Conservation (phyloP, 1,140 invertebrate genomes). For the Dryas iulia region DNA sequence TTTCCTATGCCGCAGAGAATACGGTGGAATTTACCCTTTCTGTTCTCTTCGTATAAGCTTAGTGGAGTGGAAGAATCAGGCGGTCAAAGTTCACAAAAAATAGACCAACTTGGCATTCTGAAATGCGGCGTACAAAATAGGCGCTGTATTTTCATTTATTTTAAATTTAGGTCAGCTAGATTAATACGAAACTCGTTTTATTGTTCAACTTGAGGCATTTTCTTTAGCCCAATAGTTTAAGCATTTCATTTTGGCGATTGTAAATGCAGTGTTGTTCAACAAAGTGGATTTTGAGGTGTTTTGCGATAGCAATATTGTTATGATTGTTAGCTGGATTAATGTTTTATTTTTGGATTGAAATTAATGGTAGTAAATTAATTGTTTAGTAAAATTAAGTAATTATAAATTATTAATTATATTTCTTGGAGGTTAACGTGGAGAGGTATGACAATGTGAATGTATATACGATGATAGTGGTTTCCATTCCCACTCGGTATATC, state of each 20-base stretch:
- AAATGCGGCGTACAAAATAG: constrained; percentile 20
- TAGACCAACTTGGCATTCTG: constrained; percentile 16
- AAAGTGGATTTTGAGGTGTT: background rate
- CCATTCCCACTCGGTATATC: too few relatives aligned
- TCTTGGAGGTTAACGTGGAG: too few relatives aligned
- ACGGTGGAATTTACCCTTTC: constrained; percentile 11
- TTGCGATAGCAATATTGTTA: background rate
- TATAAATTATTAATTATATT: too few relatives aligned
- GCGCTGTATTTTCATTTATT: constrained; percentile 16
- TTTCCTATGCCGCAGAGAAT: background rate
- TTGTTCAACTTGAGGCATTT: constrained; percentile 14
- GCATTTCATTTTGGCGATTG: background rate
- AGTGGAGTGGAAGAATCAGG: constrained; percentile 20
- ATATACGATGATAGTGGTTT: too few relatives aligned
- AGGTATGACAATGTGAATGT: too few relatives aligned
- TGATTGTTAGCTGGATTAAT: too few relatives aligned
- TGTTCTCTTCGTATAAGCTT: constrained; percentile 10
- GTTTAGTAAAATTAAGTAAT: too few relatives aligned
- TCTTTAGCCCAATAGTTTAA: background rate
- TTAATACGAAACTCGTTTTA: constrained; percentile 22
- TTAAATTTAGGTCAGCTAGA: constrained; percentile 24
- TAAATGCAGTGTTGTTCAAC: background rate
- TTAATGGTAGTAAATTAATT: too few relatives aligned
- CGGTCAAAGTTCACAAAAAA: constrained; percentile 21
- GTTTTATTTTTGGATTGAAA: too few relatives aligned